phyloP scores from a whole-genome alignment of 2,797 vertebrate genomes.

The Lepidocolaptes lacrymiger region DNA sequence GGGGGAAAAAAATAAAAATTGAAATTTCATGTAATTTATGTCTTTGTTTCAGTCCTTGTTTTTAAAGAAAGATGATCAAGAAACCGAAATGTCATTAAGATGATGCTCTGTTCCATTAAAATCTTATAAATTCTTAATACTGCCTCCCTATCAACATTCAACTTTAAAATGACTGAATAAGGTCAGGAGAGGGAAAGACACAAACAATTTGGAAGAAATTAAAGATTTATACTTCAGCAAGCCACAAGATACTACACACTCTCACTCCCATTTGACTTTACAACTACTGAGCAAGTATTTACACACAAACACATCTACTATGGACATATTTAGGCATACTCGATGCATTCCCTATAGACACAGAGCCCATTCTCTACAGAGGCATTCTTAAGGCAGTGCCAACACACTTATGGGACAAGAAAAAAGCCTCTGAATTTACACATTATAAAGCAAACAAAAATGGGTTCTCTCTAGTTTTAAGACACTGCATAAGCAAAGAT shows the following conservation, averaged over 20 bases:
- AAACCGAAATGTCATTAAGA: background rate
- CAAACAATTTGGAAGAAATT: background rate
- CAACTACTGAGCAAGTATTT: background rate
- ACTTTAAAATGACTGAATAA: background rate
- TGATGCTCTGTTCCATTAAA: background rate
- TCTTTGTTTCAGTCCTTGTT: background rate
- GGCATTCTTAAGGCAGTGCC: background rate
- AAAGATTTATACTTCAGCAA: conserved; percentile 2
- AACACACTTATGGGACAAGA: background rate
- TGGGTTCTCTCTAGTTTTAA: background rate
- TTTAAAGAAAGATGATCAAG: background rate
- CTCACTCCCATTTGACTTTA: background rate
- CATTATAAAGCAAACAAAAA: background rate
- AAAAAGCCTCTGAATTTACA: background rate
- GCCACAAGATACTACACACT: background rate
- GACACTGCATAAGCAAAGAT: background rate
- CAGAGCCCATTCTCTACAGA: background rate
- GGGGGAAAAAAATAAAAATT: accelerated
- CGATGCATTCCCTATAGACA: background rate
- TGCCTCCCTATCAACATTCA: background rate
- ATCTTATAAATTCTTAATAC: background rate
- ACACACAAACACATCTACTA: background rate
- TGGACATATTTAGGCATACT: background rate
- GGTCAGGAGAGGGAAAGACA: background rate
- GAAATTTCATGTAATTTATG: background rate